Conservation (phyloP, 2,888 invertebrate genomes). For the Litoditis marina region DNA sequence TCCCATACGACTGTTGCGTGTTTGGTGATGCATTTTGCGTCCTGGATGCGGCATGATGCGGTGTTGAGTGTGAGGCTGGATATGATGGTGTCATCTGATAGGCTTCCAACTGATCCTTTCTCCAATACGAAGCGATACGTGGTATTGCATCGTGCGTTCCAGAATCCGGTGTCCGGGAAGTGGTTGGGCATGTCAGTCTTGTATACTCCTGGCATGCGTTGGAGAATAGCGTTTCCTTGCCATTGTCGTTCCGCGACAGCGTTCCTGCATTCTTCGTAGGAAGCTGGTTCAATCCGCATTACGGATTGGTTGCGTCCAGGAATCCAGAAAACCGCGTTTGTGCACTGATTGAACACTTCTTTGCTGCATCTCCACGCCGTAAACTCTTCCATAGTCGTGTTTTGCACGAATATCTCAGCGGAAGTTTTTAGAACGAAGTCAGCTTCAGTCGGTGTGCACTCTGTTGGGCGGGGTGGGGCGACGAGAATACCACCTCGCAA, state of each 20-base stretch:
- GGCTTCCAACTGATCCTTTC: neutral
- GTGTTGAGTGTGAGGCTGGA: neutral
- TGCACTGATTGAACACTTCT: neutral
- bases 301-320: neutral
- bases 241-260: neutral
- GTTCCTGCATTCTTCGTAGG: neutral
- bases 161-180: neutral
- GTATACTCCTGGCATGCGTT: neutral
- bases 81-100: neutral
- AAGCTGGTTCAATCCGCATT: neutral
- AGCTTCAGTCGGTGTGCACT: too few species aligned
- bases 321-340: neutral
- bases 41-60: neutral
- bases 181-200: neutral
- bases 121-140: neutral
- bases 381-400: neutral
- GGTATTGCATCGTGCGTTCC: neutral
- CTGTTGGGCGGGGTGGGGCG: constrained; percentile 1
- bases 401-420: neutral
- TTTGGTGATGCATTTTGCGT: neutral
- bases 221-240: neutral
- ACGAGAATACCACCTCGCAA: neutral
- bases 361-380: neutral
- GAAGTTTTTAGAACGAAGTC: neutral
- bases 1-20: neutral